phyloP scores from a whole-genome alignment of 2,888 invertebrate genomes.

The Nemotelus nigrinus region DNA sequence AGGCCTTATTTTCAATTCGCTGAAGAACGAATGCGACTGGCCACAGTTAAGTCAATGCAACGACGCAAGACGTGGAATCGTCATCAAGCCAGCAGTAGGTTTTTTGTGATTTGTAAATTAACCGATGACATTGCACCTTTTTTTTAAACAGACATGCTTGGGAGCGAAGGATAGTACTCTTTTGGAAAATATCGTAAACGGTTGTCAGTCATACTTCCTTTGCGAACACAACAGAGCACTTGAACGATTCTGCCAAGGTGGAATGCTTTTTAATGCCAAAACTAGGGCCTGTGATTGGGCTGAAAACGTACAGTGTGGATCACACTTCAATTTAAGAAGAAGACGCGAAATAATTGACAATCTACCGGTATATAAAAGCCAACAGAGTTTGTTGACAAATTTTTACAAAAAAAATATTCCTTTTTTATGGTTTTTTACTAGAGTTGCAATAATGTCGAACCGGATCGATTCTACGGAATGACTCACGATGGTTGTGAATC shows the following conservation, averaged over 20 bases:
- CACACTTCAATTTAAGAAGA: not conserved
- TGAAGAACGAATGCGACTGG: conserved; percentile 47
- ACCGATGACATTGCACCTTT: not conserved
- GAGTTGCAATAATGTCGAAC: not conserved
- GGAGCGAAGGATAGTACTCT: not conserved
- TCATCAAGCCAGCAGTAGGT: not conserved
- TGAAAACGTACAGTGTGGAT: conserved; percentile 55
- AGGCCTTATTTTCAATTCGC: conserved; percentile 44
- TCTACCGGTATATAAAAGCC: not conserved
- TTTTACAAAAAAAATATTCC: too few species aligned
- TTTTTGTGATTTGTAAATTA: not conserved
- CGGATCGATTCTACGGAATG: conserved; percentile 17
- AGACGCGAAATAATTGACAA: not conserved
- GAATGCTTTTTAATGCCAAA: conserved; percentile 53
- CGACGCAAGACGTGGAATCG: conserved; percentile 6
- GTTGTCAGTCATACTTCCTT: conserved; percentile 35
- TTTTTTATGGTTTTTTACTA: not conserved
- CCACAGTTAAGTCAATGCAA: conserved; percentile 31
- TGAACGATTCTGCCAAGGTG: conserved; percentile 11
- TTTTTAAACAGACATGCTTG: conserved; percentile 7
- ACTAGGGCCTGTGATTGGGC: conserved; percentile 55
- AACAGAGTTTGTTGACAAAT: too few species aligned
- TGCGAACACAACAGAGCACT: conserved; percentile 38
- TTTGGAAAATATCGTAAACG: conserved; percentile 3
- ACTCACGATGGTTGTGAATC: conserved; percentile 42